Evolutionary conservation across 2,113 vertebrate species (phyloP).

Genomic region (Scomber japonicus): DNA sequence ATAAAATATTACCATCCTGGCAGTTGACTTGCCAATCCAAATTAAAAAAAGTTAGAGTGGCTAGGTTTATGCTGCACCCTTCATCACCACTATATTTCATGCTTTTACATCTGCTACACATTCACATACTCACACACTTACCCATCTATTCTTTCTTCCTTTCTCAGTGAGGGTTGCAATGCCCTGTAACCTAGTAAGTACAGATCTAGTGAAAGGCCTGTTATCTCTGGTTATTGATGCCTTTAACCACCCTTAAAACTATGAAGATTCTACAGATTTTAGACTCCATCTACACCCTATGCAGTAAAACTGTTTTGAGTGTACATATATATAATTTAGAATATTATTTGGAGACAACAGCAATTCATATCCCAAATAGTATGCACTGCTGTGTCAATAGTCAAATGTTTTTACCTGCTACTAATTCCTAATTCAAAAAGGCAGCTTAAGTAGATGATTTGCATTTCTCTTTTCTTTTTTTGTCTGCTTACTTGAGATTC

Average conservation of each 20-base stretch:
- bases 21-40: conserved; percentile 82
- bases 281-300: not conserved
- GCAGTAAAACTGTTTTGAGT: not conserved
- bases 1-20: conserved; percentile 77
- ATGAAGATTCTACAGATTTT: not conserved
- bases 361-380: too few species aligned
- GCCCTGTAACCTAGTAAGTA: conserved; percentile 20
- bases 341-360: too few species aligned
- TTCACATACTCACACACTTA: not conserved
- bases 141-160: not conserved
- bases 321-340: too few species aligned
- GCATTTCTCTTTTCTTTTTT: not conserved
- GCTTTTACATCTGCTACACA: conserved; percentile 39
- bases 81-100: conserved; percentile 74
- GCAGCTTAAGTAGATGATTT: not conserved
- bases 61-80: conserved; percentile 68
- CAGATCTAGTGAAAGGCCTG: conserved; percentile 21
- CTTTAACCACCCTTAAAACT: not conserved
- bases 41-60: conserved; percentile 82
- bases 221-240: conserved; percentile 17
- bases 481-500: not conserved
- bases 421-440: not conserved
- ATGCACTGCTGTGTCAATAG: too few species aligned
- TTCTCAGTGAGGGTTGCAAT: not conserved
- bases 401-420: not conserved